Evolutionary conservation across 2,113 vertebrate species (phyloP), one percentile per base, ranked within the genome.

Genomic region (Zapornia atra): DNA sequence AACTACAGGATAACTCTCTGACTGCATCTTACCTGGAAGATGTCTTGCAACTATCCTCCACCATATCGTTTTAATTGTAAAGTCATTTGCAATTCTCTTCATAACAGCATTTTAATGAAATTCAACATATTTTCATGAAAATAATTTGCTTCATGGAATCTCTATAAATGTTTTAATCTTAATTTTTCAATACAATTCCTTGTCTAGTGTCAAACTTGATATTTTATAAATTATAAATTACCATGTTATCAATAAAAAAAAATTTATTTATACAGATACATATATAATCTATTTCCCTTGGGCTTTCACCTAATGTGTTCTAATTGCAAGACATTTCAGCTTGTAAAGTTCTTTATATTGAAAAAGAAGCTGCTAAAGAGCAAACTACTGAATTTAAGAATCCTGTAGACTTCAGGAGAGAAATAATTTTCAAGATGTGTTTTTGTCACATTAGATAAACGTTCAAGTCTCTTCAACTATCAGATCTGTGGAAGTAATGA

Each of bases 41-140:
- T 44, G 4, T 48, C 44, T 48, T 53, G 33, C 34, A 72, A 8
- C 10, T 93, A 72, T 92, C 38, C 9, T 90, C 13, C 15, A 64
- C 6, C 24, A 50, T 25, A 54, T 64, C 42, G 15, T 79, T 93
- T 86, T 72, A 50, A 54, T n/a, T 44, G 77, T 15, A 53, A 86
- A 83, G 25, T 84, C 14, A 70, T 61, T 93, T 11, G 48, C 5
- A 50, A 12, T 86, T 86, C 9, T 80, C 38, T 73, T 80, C 36
- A 26, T 44, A 69, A 24, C 12, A 56, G 3, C 25, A 57, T 88
- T 86, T 63, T 60, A 64, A 82, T 82, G 42, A 51, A 95, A 92
- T 69, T 56, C 19, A 65, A 14, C 88, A 9, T 40, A 90, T 77
- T 92, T 92, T 79, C 7, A 44, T 65, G 10, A 48, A 86, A 91